These are phyloP conservation scores for Arion vulgaris DNA, from an alignment of 1,140 invertebrate species.

Conservation along the genomic window DNA sequence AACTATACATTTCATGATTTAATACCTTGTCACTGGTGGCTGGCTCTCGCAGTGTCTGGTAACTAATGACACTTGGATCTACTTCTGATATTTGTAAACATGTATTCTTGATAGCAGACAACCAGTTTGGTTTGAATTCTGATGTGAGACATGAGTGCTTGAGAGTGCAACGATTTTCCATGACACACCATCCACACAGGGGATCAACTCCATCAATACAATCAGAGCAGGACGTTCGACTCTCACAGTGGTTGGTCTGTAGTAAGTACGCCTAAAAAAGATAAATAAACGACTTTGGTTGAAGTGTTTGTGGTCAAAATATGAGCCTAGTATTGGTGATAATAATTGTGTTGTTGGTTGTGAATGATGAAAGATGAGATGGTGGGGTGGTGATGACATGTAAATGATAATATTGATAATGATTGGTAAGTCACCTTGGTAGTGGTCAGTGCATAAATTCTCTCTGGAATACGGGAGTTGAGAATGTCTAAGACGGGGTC, in stretches of 20 bases:
- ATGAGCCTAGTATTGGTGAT: too few relatives aligned
- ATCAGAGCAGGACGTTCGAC: slow-evolving; percentile 50
- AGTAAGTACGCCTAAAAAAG: slow-evolving; percentile 45
- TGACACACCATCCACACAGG: slow-evolving; percentile 67
- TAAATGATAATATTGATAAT: too few relatives aligned
- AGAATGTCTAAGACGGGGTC: slow-evolving; percentile 43
- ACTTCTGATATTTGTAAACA: slow-evolving; percentile 56
- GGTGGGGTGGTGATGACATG: too few relatives aligned
- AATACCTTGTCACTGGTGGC: slow-evolving; percentile 5
- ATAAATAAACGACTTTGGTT: too few relatives aligned
- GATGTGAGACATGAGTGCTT: slow-evolving; percentile 17
- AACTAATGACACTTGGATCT: slow-evolving; percentile 48
- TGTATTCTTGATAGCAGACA: slow-evolving; percentile 44
- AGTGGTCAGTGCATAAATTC: slow-evolving; percentile 51
- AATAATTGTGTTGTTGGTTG: too few relatives aligned
- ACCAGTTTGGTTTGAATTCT: slow-evolving; percentile 55
- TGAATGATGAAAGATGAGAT: too few relatives aligned
- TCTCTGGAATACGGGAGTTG: slow-evolving; percentile 37
- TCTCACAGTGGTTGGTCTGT: slow-evolving; percentile 53
- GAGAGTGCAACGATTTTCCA: slow-evolving; percentile 54
- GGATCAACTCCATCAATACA: slow-evolving; percentile 55
- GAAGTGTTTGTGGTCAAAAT: too few relatives aligned
- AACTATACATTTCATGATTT: too few relatives aligned
- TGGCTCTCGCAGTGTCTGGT: slow-evolving; percentile 42
- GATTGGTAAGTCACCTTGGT: slow-evolving; percentile 42